Conservation (phyloP, 2,888 invertebrate species). For the Euclidia mi region DNA sequence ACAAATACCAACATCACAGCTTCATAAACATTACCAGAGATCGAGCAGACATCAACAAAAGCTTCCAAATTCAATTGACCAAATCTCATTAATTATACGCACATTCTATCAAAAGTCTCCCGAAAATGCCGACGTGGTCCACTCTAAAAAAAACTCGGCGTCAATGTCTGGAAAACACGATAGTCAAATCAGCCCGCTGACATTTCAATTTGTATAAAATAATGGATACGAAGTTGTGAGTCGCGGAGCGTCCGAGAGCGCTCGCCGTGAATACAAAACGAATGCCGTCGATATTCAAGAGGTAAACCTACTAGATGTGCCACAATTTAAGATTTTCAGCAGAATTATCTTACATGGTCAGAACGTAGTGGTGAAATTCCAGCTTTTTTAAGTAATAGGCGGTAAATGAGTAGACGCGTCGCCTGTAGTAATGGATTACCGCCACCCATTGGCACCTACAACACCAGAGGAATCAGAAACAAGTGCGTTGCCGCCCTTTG, state of each 20-base stretch:
- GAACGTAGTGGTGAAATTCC: no score
- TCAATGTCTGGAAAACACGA: conserved; percentile 42
- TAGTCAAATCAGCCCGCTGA: conserved; percentile 69
- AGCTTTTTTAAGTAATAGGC: no score
- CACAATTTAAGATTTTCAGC: not conserved
- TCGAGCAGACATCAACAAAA: not conserved
- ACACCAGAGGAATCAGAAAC: no score
- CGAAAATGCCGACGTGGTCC: conserved; percentile 1
- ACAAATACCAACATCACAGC: not conserved
- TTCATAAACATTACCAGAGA: not conserved
- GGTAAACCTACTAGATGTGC: conserved; percentile 34
- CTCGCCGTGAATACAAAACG: conserved; percentile 64
- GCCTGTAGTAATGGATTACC: no score
- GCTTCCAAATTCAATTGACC: conserved; percentile 7
- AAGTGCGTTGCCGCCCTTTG: no score
- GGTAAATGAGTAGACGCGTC: no score
- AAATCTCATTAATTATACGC: conserved; percentile 1
- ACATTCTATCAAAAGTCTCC: not conserved
- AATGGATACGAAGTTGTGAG: conserved; percentile 66
- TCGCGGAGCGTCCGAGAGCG: conserved; percentile 57
- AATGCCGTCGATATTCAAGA: conserved; percentile 30
- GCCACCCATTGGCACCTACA: no score
- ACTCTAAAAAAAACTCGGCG: conserved; percentile 17
- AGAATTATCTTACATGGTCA: no score
- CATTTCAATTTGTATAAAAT: conserved; percentile 81